These are phyloP conservation scores for Nibea albiflora DNA, from an alignment of 2,113 vertebrate species.

Conservation along the genomic window DNA sequence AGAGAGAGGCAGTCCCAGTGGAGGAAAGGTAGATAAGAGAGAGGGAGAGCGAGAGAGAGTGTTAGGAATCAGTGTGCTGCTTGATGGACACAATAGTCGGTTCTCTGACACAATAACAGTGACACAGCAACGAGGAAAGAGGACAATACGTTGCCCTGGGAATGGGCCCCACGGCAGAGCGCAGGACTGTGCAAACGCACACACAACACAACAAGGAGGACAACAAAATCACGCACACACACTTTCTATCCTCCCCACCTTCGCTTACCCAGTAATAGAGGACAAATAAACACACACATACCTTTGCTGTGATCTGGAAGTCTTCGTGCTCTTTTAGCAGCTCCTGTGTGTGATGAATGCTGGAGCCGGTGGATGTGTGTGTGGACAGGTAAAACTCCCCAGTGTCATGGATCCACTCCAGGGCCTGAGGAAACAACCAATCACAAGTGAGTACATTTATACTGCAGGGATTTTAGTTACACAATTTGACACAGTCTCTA, in stretches of 20 bases:
- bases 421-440: constrained; percentile 83
- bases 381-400: constrained; percentile 99
- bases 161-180: constrained; percentile 70
- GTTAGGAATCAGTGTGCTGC: constrained; percentile 64
- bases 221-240: background rate
- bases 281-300: constrained; percentile 60
- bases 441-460: constrained; percentile 28
- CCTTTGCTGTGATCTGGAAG: constrained; percentile 99
- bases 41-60: constrained; percentile 48
- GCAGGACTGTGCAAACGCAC: constrained; percentile 50
- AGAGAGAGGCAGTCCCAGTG: constrained; percentile 43
- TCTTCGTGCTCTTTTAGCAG: constrained; percentile 97
- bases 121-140: constrained; percentile 67
- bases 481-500: background rate
- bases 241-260: background rate
- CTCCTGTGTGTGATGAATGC: constrained; percentile 98
- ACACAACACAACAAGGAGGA: constrained; percentile 4
- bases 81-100: constrained; percentile 71
- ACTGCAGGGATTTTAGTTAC: constrained; percentile 33
- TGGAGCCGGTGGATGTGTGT: constrained; percentile 96
- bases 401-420: constrained; percentile 99
- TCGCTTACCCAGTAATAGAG: background rate
- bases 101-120: constrained; percentile 76
- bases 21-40: constrained; percentile 69
- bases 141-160: constrained; percentile 70